These are phyloP conservation scores for Miniopterus natalensis DNA, from an alignment of 2,113 vertebrate species.

Conservation along the genomic window DNA sequence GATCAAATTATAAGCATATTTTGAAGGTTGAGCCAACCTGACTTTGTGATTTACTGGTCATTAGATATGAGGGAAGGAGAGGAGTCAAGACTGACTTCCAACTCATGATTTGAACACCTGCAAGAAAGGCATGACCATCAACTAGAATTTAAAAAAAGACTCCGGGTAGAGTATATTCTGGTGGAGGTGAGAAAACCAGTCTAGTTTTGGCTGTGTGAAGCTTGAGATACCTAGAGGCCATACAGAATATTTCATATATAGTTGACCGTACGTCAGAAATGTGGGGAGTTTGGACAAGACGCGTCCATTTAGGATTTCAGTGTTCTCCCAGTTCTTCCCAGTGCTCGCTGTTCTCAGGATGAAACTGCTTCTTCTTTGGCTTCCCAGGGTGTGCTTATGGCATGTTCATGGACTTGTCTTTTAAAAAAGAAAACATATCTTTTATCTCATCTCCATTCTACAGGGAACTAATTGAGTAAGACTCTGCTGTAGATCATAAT, in stretches of 20 bases:
- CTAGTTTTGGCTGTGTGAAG: background rate
- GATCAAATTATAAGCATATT: no score
- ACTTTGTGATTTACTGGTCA: background rate
- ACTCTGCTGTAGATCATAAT: background rate
- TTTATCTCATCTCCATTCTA: background rate
- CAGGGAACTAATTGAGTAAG: background rate
- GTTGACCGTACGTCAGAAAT: background rate
- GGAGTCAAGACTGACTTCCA: background rate
- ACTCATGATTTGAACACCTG: background rate
- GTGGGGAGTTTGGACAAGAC: background rate
- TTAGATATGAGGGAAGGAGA: background rate
- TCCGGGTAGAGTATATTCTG: background rate
- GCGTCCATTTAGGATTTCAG: background rate
- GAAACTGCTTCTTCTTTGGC: background rate
- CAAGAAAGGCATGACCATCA: background rate
- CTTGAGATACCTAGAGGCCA: background rate
- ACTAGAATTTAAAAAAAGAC: background rate
- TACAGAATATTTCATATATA: background rate
- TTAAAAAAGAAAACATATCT: background rate
- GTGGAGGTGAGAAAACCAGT: background rate
- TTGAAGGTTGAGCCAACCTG: background rate
- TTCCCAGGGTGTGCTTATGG: background rate
- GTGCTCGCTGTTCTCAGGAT: background rate
- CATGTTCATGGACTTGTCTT: background rate
- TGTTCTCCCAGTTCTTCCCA: background rate